These are phyloP conservation scores for Trachymyrmex septentrionalis DNA, from an alignment of 1,140 invertebrate genomes.

Conservation along the genomic window DNA sequence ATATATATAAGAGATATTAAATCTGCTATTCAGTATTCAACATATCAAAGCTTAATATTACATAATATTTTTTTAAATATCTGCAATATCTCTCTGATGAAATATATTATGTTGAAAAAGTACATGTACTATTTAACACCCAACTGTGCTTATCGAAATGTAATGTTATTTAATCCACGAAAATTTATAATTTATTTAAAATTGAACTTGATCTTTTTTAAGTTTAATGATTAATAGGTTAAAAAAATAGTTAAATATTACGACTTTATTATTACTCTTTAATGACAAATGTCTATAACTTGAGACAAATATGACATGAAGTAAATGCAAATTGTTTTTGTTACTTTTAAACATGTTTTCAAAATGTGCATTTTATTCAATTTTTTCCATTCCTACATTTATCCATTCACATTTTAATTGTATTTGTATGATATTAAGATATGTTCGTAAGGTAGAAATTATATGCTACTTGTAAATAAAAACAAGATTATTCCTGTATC, in stretches of 20 bases:
- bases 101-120: background rate
- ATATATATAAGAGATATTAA: background rate
- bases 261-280: conserved; percentile 11
- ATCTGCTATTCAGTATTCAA: background rate
- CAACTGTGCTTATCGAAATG: conserved; percentile 2
- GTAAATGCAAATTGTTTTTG: conserved; percentile 36
- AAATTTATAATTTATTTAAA: conserved; percentile 36
- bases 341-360: conserved; percentile 47
- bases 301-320: conserved; percentile 30
- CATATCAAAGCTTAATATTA: conserved; percentile 12
- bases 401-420: conserved; percentile 64
- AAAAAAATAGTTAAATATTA: conserved; percentile 26
- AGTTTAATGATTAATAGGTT: conserved; percentile 3
- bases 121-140: background rate
- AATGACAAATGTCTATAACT: background rate
- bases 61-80: background rate
- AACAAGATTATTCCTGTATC: conserved; percentile 80
- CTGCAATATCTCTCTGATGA: background rate
- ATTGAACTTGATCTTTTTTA: conserved; percentile 1
- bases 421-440: conserved; percentile 76
- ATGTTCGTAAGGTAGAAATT: conserved; percentile 73
- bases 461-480: conserved; percentile 81
- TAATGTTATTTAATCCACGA: conserved; percentile 38
- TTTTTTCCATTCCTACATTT: conserved; percentile 52
- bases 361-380: conserved; percentile 55